A percentile compares a stretch with the other conserved stretches of the same genome.
These are phyloP conservation scores for Trichonephila inaurata DNA, from an alignment of 1,140 invertebrate genomes.

Conservation along the genomic window DNA sequence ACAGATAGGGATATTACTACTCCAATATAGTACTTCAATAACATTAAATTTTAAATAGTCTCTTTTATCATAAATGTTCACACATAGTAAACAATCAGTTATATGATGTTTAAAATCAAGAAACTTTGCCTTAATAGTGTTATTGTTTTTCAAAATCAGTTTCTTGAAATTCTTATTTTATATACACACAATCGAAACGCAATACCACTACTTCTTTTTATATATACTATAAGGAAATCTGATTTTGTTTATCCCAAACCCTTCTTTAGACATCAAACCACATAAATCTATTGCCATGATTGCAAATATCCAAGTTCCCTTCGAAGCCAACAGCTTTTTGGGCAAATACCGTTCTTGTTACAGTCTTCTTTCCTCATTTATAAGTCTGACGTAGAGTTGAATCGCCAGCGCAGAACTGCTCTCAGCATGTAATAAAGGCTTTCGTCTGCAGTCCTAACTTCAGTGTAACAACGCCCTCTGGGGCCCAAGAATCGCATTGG, in stretches of 20 bases:
- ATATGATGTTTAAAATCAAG: too few relatives aligned
- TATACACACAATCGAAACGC: too few relatives aligned
- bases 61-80: too few relatives aligned
- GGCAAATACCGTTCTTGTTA: constrained; percentile 38
- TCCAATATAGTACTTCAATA: too few relatives aligned
- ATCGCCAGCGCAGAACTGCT: constrained; percentile 38
- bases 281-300: constrained; percentile 5
- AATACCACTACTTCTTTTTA: too few relatives aligned
- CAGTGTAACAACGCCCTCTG: constrained; percentile 59
- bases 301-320: neutral
- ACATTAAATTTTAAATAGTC: too few relatives aligned
- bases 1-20: too few relatives aligned
- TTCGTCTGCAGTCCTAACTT: constrained; percentile 51
- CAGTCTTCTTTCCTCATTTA: constrained; percentile 55
- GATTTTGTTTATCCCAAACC: neutral
- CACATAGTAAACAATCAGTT: too few relatives aligned
- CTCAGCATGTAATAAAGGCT: constrained; percentile 55
- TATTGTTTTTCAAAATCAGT: too few relatives aligned
- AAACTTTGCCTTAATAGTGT: too few relatives aligned
- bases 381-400: constrained; percentile 3
- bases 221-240: neutral
- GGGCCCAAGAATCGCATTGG: constrained; percentile 42
- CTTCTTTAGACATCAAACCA: neutral
- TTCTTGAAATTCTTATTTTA: too few relatives aligned
- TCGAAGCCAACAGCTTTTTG: neutral